Base-by-base conservation (phyloP, 37 sponge, comb jelly and placozoan genomes). In the Cladorhizidae sp. region DNA sequence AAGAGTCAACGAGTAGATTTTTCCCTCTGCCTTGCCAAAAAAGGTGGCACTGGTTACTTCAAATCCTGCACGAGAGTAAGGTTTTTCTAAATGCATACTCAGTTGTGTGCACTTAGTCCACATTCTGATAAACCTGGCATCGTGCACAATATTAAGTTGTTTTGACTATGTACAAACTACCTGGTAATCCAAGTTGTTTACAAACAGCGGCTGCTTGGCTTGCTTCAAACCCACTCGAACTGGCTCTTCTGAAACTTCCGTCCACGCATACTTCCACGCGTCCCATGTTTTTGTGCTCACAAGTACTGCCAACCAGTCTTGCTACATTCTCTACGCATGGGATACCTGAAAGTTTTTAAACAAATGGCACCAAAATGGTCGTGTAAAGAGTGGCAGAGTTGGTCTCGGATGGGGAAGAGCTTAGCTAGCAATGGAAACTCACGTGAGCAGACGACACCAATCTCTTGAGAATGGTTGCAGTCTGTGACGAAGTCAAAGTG, bases 181-280 rank as follows among this genome's bases (percentile, higher is more conserved):
- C 38, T 35, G 22, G 37, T 7, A 57, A 37, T 1, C 80, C 80
- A 0, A 86, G 33, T 20, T 74, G 67, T 1, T 32, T 37, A 35
- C 87, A 86, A 25, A 74, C 56, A 3, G 32, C 29, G 6, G 42
- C 32, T 63, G 75, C 80, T 6, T 1, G 23, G 26, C 31, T 71
- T 8, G 61, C 43, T 73, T 72, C 41, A 33, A 79, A 86, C n/a
- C 52, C 58, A 8, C 1, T 65, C 21, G 56, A 68, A 54, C 80
- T 75, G 9, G 79, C 41, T 38, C 41, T 49, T 17, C 64, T 40
- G 74, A 74, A 86, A 25, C n/a, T 25, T 33, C 74, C 79, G 3
- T 40, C 39, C 25, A 79, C 59, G 62, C 87, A 86, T 67, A 79
- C 63, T 59, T 86, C 87, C 38, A 86, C 70, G 2, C 74, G 32